Conservation (phyloP, 2,888 invertebrate species). For the Dryobota labecula region DNA sequence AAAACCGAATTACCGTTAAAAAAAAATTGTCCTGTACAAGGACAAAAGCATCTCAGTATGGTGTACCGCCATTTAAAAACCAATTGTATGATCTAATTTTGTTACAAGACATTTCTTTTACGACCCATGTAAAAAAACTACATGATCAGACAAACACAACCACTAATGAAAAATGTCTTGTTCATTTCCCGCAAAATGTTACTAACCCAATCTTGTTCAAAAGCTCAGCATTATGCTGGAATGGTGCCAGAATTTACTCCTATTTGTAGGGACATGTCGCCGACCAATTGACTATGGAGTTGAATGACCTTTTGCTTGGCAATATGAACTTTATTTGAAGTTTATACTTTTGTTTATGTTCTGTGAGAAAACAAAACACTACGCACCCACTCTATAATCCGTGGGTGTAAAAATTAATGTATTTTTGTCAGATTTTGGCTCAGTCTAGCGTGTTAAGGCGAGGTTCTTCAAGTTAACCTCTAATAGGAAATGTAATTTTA, state of each 20-base stretch:
- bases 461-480: too few species aligned
- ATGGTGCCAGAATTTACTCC: slow-evolving; percentile 32
- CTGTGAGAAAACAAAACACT: slow-evolving; percentile 4
- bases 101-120: neutral
- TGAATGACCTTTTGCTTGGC: slow-evolving; percentile 15
- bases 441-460: too few species aligned
- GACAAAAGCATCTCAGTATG: too few species aligned
- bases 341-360: neutral
- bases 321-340: neutral
- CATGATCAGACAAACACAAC: slow-evolving; percentile 7
- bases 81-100: too few species aligned
- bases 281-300: slow-evolving; percentile 26
- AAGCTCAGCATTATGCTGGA: slow-evolving; percentile 34
- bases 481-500: too few species aligned
- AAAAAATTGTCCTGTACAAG: too few species aligned
- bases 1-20: too few species aligned
- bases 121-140: neutral
- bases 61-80: too few species aligned
- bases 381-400: neutral
- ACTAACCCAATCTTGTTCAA: slow-evolving; percentile 25
- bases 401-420: too few species aligned
- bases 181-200: slow-evolving; percentile 30
- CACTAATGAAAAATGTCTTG: slow-evolving; percentile 39
- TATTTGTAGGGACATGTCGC: slow-evolving; percentile 24
- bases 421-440: too few species aligned